Conservation (phyloP, 1,140 invertebrate genomes). For the Anastrepha obliqua region DNA sequence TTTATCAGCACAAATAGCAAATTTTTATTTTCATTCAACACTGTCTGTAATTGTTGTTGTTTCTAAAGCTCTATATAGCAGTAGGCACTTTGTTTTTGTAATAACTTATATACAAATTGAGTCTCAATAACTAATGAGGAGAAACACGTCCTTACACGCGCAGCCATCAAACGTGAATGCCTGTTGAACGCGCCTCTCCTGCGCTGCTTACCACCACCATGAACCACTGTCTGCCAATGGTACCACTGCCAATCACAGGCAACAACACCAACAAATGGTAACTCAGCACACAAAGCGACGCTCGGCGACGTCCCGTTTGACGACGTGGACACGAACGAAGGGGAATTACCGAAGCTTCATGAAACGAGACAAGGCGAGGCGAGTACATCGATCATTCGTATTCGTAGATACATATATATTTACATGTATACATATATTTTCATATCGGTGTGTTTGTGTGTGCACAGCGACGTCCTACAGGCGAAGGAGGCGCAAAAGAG, state of each 20-base stretch:
- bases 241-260: not conserved
- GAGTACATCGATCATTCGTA: not conserved
- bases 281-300: not conserved
- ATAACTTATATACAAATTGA: not conserved
- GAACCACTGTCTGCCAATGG: not conserved
- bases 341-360: constrained; percentile 36
- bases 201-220: constrained; percentile 37
- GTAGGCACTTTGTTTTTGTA: not conserved
- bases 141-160: constrained; percentile 38
- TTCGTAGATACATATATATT: not conserved
- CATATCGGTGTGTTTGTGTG: not conserved
- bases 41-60: not conserved
- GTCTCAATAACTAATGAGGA: not conserved
- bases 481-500: constrained; percentile 26
- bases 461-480: constrained; percentile 14
- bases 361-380: constrained; percentile 17
- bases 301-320: constrained; percentile 22
- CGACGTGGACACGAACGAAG: constrained; percentile 23
- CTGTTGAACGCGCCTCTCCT: constrained; percentile 17
- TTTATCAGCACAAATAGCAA: constrained; percentile 4
- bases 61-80: constrained; percentile 7
- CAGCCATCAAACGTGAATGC: constrained; percentile 38
- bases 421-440: not conserved
- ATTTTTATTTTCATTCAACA: not conserved
- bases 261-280: not conserved